Evolutionary conservation across 2,888 invertebrate genomes (phyloP), one percentile per base, ranked within the genome.

Genomic region (Dryadula phaetusa): DNA sequence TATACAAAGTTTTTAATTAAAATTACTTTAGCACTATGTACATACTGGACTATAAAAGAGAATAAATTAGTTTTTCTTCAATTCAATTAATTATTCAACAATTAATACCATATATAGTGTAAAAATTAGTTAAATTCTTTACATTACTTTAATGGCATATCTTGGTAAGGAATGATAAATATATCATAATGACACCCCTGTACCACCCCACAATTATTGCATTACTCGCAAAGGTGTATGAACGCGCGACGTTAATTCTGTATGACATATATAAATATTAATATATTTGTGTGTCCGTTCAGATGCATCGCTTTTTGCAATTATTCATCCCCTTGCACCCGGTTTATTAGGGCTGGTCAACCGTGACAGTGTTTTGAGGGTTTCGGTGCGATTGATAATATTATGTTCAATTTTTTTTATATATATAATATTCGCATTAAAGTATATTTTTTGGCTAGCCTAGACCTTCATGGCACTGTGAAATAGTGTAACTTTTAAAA

Each of bases 191-290:
- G 18, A 25, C 42, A 12, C 28, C 60, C 60, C 52, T 40, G 56
- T 56, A 40, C 70, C 70, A 69, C 54, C 70, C 65, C 28, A 74
- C 73, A 71, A 75, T 77, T 75, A 75, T 72, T 71, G 66, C 71
- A 75, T 72, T 75, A 74, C 73, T 70, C 61, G 66, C 58, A 72
- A 76, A 77, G 72, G 74, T 77, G 76, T 73, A 73, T 37, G 74
- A 69, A 72, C 73, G 67, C 53, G 74, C 72, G 76, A 73, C 77
- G 74, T 75, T 84, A 82, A 86, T 87, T 80, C 80, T 78, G 72
- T 72, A 73, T 79, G 85, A 86, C 87, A 76, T 75, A 76, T 76
- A 77, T 77, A 81, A 77, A 82, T 82, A 85, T 84, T 82, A 80
- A 81, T 82, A 81, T 80, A 80, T 82, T 77, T 78, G 78, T 76